These are phyloP conservation scores for Terebella lapidaria DNA, from an alignment of 2,888 invertebrate genomes.

Conservation along the genomic window DNA sequence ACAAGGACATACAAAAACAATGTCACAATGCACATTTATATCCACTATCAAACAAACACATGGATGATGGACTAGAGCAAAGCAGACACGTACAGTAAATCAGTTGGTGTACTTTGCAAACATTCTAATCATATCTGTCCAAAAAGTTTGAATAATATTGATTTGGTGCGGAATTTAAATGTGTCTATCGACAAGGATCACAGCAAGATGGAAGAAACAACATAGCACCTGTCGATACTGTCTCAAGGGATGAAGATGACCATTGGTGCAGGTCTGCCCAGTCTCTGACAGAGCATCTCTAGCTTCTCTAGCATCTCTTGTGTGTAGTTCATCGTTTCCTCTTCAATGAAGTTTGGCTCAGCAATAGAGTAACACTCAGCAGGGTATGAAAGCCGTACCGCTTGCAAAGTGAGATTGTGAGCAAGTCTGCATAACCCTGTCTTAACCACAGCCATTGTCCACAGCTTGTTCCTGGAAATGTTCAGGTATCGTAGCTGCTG, in stretches of 20 bases:
- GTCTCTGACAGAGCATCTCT: not conserved
- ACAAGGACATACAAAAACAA: no score
- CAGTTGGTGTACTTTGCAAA: no score
- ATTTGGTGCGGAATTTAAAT: no score
- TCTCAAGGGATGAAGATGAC: not conserved
- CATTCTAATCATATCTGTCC: no score
- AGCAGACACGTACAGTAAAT: no score
- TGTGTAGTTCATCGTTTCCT: not conserved
- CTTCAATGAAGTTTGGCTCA: not conserved
- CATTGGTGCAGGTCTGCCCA: not conserved
- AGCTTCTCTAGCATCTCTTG: not conserved
- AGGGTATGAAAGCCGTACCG: not conserved
- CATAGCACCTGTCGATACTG: no score
- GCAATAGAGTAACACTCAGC: not conserved
- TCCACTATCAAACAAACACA: no score
- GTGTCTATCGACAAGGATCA: no score
- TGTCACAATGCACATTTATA: no score
- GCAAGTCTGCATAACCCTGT: not conserved
- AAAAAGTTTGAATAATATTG: no score
- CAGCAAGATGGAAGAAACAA: no score
- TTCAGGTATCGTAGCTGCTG: constrained; percentile 34
- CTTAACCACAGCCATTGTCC: constrained; percentile 12
- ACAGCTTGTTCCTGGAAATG: constrained; percentile 28
- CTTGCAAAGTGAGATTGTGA: not conserved
- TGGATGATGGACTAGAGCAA: no score